Evolutionary conservation across 2,888 invertebrate species (phyloP).

Genomic region (Rhimphoctona megacephalus): DNA sequence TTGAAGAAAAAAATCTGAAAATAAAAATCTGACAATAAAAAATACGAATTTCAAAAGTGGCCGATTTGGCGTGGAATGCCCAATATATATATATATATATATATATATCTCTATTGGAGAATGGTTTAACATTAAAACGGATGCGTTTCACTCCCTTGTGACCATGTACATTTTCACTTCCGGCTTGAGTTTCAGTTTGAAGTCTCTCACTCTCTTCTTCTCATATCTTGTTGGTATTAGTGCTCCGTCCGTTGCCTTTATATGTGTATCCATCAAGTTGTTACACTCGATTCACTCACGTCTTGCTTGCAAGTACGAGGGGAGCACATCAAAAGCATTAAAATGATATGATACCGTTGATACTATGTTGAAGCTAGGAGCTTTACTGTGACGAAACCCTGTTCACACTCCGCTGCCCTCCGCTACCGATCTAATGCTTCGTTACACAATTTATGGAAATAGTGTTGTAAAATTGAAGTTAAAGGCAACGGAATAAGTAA

Average conservation of each 20-base stretch:
- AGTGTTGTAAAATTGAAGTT: constrained; percentile 29
- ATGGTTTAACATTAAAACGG: constrained; percentile 24
- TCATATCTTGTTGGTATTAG: not conserved
- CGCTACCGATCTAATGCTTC: constrained; percentile 44
- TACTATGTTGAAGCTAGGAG: not conserved
- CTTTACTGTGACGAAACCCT: constrained; percentile 52
- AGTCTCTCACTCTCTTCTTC: not conserved
- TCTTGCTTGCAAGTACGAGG: constrained; percentile 25
- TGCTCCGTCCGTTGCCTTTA: constrained; percentile 13
- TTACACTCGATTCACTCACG: constrained; percentile 43
- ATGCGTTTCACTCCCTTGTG: constrained; percentile 23
- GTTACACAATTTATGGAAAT: constrained; percentile 12
- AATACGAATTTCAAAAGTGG: too few relatives aligned
- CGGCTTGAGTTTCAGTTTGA: constrained; percentile 26
- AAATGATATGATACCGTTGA: constrained; percentile 46
- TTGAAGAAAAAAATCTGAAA: too few relatives aligned
- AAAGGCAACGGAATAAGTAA: constrained; percentile 21
- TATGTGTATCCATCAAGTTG: constrained; percentile 36
- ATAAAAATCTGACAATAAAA: too few relatives aligned
- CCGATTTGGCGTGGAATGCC: too few relatives aligned
- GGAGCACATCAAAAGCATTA: constrained; percentile 59
- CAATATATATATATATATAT: too few relatives aligned
- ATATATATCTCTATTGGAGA: too few relatives aligned
- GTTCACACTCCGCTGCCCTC: constrained; percentile 56
- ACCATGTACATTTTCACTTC: constrained; percentile 20